Evolutionary conservation across 1,140 invertebrate species (phyloP).

Genomic region (Heterodera schachtii): DNA sequence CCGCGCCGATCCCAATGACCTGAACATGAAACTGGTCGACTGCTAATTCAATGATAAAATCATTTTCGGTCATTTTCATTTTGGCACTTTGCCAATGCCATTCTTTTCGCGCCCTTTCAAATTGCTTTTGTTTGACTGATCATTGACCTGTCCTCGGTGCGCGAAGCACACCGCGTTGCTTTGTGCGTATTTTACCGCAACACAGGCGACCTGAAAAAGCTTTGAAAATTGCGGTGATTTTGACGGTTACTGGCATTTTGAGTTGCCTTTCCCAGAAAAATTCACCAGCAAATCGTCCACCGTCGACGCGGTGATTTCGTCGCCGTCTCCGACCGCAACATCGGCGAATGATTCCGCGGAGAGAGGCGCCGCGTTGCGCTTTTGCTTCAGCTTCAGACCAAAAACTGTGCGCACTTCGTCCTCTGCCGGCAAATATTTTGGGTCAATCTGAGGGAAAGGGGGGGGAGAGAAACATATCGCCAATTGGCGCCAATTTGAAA

Average conservation of each 20-base stretch:
- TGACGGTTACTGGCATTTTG: too few relatives aligned
- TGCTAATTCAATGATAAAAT: too few relatives aligned
- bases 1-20: conserved; percentile 93
- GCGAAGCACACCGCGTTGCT: conserved; percentile 94
- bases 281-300: conserved; percentile 28
- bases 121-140: conserved; percentile 50
- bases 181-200: conserved; percentile 95
- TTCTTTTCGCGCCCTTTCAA: too few relatives aligned
- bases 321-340: conserved; percentile 68
- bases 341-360: conserved; percentile 79
- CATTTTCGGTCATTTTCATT: too few relatives aligned
- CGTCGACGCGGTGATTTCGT: conserved; percentile 6
- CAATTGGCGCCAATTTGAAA: background rate
- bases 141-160: conserved; percentile 77
- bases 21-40: conserved; percentile 38
- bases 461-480: too few relatives aligned
- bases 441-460: conserved; percentile 78
- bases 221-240: too few relatives aligned
- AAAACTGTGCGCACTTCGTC: conserved; percentile 85
- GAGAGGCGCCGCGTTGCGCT: conserved; percentile 85
- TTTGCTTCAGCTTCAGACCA: conserved; percentile 87
- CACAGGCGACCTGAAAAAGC: conserved; percentile 85
- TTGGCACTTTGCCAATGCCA: too few relatives aligned
- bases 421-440: conserved; percentile 77
- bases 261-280: background rate